Evolutionary conservation across 2,888 invertebrate genomes (phyloP).

Genomic region (Pheosia tremula): DNA sequence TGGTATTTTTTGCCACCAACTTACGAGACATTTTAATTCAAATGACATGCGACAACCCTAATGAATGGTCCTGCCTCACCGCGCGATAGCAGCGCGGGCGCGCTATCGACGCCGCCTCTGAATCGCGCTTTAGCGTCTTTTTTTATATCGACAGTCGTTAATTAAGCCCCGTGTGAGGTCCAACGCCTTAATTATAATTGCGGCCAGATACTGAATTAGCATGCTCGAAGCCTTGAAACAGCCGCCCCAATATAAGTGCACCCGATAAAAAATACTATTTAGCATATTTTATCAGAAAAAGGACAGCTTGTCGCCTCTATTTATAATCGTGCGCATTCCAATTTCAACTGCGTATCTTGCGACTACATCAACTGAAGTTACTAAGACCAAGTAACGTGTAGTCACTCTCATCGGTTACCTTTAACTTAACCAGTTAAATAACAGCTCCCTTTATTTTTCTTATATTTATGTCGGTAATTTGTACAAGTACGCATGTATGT

Average conservation of each 20-base stretch:
- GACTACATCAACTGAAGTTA: too few relatives aligned
- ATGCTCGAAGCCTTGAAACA: constrained; percentile 34
- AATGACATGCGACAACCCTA: constrained; percentile 6
- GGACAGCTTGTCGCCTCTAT: constrained; percentile 36
- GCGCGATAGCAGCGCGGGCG: constrained; percentile 42
- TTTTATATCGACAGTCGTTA: constrained; percentile 54
- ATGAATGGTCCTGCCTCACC: constrained; percentile 34
- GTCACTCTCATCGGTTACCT: neutral
- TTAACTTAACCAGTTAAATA: too few relatives aligned
- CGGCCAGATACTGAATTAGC: constrained; percentile 52
- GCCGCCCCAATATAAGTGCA: constrained; percentile 20
- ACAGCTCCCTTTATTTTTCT: neutral
- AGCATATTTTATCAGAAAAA: constrained; percentile 28
- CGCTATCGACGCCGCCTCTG: constrained; percentile 43
- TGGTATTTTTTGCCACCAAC: neutral
- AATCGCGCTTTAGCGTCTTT: constrained; percentile 41
- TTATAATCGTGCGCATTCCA: constrained; percentile 32
- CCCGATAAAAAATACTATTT: constrained; percentile 23
- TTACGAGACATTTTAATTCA: constrained; percentile 5
- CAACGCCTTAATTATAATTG: constrained; percentile 71
- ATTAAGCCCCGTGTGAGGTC: constrained; percentile 73
- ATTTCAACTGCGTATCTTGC: constrained; percentile 20
- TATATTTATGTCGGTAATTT: neutral
- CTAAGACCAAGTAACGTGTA: neutral
- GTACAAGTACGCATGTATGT: neutral